These are phyloP conservation scores for Heptranchias perlo DNA, from an alignment of 2,113 vertebrate species.

Conservation along the genomic window DNA sequence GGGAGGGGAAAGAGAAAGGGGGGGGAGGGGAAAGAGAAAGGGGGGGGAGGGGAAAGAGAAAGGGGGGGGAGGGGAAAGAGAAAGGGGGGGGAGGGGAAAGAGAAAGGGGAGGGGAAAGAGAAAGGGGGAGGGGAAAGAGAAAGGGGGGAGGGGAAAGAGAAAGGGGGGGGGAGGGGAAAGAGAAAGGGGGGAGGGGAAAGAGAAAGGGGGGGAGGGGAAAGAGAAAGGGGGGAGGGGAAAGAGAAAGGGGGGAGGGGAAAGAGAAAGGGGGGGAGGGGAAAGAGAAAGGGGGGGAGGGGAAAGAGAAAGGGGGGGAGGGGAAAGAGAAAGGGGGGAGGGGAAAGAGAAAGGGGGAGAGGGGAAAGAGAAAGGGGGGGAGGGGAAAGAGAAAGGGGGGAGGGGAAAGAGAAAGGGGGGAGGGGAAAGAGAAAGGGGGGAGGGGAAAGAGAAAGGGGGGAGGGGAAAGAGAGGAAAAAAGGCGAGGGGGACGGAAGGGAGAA, in stretches of 20 bases:
- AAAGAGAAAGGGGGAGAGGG: not conserved
- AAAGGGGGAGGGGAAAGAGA: no score
- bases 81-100: not conserved
- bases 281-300: not conserved
- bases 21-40: no score
- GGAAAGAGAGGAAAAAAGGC: not conserved
- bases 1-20: not conserved
- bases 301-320: not conserved
- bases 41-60: not conserved
- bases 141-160: not conserved
- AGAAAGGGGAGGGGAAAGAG: not conserved
- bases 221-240: not conserved
- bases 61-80: not conserved
- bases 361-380: not conserved
- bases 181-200: not conserved
- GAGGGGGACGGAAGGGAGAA: not conserved
- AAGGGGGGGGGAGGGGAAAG: not conserved
- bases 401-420: not conserved
- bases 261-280: not conserved
- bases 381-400: no score
- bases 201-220: not conserved
- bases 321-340: not conserved
- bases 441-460: not conserved
- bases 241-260: not conserved
- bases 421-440: not conserved